Conservation (phyloP, 2,888 invertebrate genomes). For the Apamea epomidion region DNA sequence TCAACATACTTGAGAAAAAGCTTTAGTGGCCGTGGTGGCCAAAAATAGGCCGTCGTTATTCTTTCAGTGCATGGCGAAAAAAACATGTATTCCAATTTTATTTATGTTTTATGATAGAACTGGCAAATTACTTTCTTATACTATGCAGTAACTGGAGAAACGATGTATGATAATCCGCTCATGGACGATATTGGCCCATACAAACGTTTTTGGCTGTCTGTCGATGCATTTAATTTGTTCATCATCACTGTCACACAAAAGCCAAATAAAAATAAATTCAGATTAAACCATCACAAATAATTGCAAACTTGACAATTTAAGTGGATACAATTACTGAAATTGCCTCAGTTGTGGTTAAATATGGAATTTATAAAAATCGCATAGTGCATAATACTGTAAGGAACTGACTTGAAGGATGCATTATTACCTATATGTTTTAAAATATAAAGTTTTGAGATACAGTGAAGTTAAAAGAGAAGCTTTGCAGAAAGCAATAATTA, state of each 20-base stretch:
- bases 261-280: conserved; percentile 52
- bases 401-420: too few species aligned
- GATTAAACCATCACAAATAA: conserved; percentile 57
- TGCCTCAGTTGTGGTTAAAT: neutral
- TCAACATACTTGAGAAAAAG: conserved; percentile 27
- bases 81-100: neutral
- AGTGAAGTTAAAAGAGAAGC: neutral
- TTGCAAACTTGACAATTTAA: conserved; percentile 44
- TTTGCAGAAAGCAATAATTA: neutral
- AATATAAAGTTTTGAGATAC: neutral
- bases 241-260: conserved; percentile 30
- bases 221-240: conserved; percentile 24
- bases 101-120: conserved; percentile 7
- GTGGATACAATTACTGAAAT: conserved; percentile 45
- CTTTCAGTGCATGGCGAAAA: conserved; percentile 5
- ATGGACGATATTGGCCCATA: neutral
- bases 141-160: neutral
- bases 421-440: neutral
- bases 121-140: conserved; percentile 8
- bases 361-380: neutral
- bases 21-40: neutral
- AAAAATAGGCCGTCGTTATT: conserved; percentile 21
- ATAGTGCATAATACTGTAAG: neutral
- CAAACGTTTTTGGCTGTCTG: neutral
- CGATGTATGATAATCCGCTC: neutral